Evolutionary conservation across 2,113 vertebrate species (phyloP), one percentile per base, ranked within the genome.

Genomic region (Sapajus apella): DNA sequence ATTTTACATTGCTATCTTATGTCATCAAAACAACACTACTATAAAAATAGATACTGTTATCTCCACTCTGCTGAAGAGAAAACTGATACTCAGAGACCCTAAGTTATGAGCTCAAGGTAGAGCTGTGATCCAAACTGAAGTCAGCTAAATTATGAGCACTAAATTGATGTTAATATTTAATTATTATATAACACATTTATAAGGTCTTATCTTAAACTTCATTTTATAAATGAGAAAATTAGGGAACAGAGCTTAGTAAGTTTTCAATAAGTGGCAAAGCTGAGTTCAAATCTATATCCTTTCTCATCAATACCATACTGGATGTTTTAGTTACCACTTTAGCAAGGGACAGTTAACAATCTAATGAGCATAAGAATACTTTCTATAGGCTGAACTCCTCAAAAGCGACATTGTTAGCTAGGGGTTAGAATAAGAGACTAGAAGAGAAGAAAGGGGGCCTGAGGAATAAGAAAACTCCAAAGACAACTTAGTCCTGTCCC

Each of bases 221-320:
- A 79, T 64, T 94, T 50, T 68, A 91, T 87, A 82, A n/a, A 27
- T 80, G n/a, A 88, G 47, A 89, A 92, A 55, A 87, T 5, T 83
- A n/a, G 21, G 25, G 14, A 64, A 2, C 9, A 32, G 43, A 79
- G 7, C 47, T 95, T 84, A 83, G 40, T 81, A 25, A 82, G 72
- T 64, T 86, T 5, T 9, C 61, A 58, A 21, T 18, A 95, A 30
- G 16, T 79, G 3, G 35, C 66, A 83, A 17, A 66, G 5, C 32
- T 96, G 30, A 45, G 16, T 25, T 96, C 23, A 76, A 73, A 79
- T 77, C 10, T 30, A 85, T 23, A 45, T 11, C 55, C 3, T 91
- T 91, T 77, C 23, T 75, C 8, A 83, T 68, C 21, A 52, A 72
- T 7, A 56, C 6, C 20, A 61, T 75, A 61, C 35, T 93, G 43